Percentiles rank a stretch among this genome's conserved stretches.
Evolutionary conservation across 2,797 vertebrate genomes (phyloP).

Genomic region (Hafferia zeledoni): DNA sequence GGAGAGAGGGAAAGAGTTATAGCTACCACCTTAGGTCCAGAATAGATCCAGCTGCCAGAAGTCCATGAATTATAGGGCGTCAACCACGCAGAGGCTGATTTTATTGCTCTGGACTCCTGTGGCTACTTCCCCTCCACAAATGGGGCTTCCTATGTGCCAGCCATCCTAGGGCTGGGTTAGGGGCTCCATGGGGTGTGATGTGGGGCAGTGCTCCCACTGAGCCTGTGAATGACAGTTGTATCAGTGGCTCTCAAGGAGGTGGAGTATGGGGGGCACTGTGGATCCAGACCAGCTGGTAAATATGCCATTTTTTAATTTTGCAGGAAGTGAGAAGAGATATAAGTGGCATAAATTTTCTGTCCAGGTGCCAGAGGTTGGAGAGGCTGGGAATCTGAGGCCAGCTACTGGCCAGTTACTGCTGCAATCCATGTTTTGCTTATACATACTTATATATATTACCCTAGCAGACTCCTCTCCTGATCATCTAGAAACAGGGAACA

Average conservation of each 20-base stretch:
- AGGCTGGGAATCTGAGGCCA: not conserved
- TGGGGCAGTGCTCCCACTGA: not conserved
- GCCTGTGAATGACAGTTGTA: not conserved
- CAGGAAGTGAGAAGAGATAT: not conserved
- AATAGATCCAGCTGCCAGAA: not conserved
- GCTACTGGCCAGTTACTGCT: not conserved
- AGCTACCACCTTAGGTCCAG: not conserved
- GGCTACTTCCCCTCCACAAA: not conserved
- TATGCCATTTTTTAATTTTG: not conserved
- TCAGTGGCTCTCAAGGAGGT: not conserved
- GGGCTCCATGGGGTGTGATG: not conserved
- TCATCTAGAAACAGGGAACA: not conserved
- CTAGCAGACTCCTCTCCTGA: not conserved
- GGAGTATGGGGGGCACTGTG: not conserved
- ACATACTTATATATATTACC: not conserved
- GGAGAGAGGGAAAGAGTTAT: not conserved
- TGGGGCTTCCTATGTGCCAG: not conserved
- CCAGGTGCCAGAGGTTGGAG: not conserved
- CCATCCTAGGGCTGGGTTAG: not conserved
- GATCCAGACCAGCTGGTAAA: accelerated
- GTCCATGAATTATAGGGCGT: too few species aligned
- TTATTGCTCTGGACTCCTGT: not conserved
- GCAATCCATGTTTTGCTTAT: not conserved
- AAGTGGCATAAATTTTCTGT: not conserved
- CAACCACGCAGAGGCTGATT: not conserved